These are phyloP conservation scores for Passer domesticus DNA, from an alignment of 2,113 vertebrate species.

Conservation along the genomic window DNA sequence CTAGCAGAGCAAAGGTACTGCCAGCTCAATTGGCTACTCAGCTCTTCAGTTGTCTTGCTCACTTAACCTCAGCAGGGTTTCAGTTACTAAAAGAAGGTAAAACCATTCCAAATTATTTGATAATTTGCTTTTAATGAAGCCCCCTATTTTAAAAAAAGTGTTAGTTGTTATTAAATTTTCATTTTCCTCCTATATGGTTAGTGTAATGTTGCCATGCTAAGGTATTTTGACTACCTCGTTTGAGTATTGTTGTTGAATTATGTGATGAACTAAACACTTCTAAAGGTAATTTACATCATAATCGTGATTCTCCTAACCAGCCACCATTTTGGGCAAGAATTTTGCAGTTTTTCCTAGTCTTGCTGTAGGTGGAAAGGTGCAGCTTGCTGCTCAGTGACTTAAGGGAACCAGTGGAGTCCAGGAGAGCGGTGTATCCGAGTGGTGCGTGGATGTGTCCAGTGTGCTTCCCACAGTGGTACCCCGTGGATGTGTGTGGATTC, in stretches of 20 bases:
- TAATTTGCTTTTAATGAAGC: conserved; percentile 22
- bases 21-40: not conserved
- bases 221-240: conserved; percentile 11
- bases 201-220: not conserved
- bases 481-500: accelerated
- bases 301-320: not conserved
- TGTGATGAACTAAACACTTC: not conserved
- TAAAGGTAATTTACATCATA: not conserved
- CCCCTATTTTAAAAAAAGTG: not conserved
- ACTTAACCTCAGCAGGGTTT: conserved; percentile 33
- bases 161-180: not conserved
- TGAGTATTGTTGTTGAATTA: not conserved
- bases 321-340: not conserved
- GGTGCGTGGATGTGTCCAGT: not conserved
- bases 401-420: not conserved
- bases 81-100: conserved; percentile 27
- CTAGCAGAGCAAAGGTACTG: conserved; percentile 7
- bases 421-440: accelerated
- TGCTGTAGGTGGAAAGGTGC: not conserved
- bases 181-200: not conserved
- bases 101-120: not conserved
- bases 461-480: not conserved
- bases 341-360: not conserved
- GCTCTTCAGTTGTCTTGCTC: not conserved
- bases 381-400: not conserved